Percentiles rank a stretch among this genome's conserved stretches.
Conservation (phyloP, 2,797 vertebrate genomes). For the Clangula hyemalis region DNA sequence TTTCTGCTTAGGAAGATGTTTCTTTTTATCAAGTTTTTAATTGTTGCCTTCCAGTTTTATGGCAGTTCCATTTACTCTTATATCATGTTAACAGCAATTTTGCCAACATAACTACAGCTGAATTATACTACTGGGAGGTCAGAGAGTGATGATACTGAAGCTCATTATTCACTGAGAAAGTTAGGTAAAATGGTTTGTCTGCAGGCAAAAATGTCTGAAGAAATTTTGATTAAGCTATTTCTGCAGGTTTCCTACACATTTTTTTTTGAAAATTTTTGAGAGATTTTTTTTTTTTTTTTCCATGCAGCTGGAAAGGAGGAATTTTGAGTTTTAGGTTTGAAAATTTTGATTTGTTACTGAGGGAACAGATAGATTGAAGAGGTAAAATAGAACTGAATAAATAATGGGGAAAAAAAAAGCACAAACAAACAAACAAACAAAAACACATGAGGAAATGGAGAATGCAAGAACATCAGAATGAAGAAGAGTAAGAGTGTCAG, state of each 20-base stretch:
- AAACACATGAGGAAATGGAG: not conserved
- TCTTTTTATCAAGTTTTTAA: not conserved
- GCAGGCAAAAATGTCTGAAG: not conserved
- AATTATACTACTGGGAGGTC: not conserved
- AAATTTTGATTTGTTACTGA: not conserved
- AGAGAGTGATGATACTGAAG: not conserved
- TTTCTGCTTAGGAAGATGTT: constrained; percentile 8
- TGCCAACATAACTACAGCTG: not conserved
- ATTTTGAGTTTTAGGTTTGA: not conserved
- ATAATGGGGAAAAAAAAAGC: not conserved
- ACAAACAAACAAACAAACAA: not conserved
- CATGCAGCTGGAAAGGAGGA: not conserved
- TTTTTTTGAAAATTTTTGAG: not conserved
- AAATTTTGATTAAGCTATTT: not conserved
- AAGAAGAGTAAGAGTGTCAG: not conserved
- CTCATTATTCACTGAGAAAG: not conserved
- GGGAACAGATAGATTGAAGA: not conserved
- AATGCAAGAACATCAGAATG: not conserved
- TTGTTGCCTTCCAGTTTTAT: not conserved
- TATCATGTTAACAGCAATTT: not conserved
- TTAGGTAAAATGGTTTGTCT: not conserved
- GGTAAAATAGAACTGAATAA: not conserved
- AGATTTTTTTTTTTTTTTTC: not conserved
- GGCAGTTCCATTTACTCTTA: not conserved
- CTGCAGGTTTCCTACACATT: not conserved